Base-by-base conservation (phyloP, 2,888 invertebrate genomes). In the Kryphioiulus occultus region DNA sequence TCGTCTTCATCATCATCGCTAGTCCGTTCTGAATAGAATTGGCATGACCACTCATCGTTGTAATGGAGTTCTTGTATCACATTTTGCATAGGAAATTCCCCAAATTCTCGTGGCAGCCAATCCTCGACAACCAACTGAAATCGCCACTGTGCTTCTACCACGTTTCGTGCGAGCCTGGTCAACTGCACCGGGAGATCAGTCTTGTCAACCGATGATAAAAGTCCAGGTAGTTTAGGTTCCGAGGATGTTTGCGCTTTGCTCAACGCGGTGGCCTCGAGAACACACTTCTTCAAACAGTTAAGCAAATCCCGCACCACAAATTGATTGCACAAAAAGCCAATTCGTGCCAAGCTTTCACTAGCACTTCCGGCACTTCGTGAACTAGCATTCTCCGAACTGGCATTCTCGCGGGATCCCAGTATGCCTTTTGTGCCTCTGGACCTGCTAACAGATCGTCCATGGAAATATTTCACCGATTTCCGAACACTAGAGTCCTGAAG, bases 111-210 rank as follows among this genome's bases (percentile, higher is more conserved):
- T 12, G 85, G 32, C 17, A 53, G 44, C 53, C 32, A 85, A 30
- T 85, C 85, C 7, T 44, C 87, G 1, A 32, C 30, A 32, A 59
- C 59, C 32, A 87, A 30, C 32, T 87, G 87, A 30, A 85, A 85
- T 32, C 87, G 19, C 87, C 87, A 87, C 44, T 39, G 42, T 85
- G 87, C 87, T 39, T 87, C 87, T 3, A 19, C 53, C 10, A 87
- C 53, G 35, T 53, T 85, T 15, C 32, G 87, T 3, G 9, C 1
- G 12, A 87, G 47, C 15, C 53, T 26, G 32, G 87, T 0, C 15
- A 85, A 22, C 30, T 39, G 84, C 32, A 22, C 10, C 47, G 7
- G 53, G 1, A 85, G 19, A 22, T 9, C 32, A 39, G 12, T 22
- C 0, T n/a, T 19, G 22, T 39, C 22, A 17, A 78, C 30, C 0